These are phyloP conservation scores for Colinus virginianus DNA, from an alignment of 2,113 vertebrate genomes.

Conservation along the genomic window DNA sequence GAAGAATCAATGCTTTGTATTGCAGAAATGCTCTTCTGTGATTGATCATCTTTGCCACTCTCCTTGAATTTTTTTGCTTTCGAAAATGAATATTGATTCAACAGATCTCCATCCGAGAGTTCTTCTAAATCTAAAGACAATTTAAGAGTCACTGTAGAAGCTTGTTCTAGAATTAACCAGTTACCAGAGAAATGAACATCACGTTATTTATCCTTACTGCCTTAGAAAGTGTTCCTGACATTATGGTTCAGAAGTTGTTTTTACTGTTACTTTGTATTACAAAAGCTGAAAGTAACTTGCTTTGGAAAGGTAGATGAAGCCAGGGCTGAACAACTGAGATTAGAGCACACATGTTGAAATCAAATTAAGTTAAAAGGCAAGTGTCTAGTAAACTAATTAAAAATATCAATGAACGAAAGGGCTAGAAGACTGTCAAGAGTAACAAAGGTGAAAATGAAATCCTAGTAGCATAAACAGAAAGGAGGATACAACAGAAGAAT, in stretches of 20 bases:
- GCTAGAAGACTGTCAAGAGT: neutral
- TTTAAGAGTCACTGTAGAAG: neutral
- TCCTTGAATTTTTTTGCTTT: constrained; percentile 81
- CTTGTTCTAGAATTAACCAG: neutral
- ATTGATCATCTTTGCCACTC: neutral
- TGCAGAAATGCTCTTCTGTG: neutral
- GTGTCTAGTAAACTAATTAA: neutral
- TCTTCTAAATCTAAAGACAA: constrained; percentile 66
- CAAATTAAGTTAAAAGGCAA: neutral
- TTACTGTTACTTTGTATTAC: neutral
- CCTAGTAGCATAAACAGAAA: neutral
- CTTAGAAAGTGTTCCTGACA: neutral
- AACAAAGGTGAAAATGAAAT: neutral
- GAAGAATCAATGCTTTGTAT: neutral
- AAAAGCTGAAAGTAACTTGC: neutral
- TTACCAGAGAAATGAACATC: neutral
- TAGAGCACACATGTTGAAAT: neutral
- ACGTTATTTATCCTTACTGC: neutral
- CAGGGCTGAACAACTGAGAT: neutral
- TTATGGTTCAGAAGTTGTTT: neutral
- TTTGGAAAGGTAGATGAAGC: neutral
- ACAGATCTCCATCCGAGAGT: constrained; percentile 86
- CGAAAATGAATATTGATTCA: constrained; percentile 86
- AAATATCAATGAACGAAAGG: neutral
- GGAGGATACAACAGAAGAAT: neutral